Conservation (phyloP, 1,140 invertebrate species). For the Calliopsis andreniformis region DNA sequence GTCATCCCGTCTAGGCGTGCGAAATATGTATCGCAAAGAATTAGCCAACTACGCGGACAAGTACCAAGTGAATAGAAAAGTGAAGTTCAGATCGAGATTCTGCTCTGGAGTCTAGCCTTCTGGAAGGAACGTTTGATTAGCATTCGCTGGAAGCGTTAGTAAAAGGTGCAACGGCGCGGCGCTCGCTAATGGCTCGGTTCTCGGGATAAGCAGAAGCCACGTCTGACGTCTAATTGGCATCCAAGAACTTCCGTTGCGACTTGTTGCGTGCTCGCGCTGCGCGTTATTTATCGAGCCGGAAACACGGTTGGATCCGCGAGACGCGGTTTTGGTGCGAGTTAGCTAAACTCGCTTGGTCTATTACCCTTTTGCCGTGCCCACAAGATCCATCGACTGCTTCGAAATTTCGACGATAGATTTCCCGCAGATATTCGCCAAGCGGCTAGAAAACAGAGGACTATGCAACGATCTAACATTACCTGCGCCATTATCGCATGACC, state of each 20-base stretch:
- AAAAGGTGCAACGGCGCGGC: conserved; percentile 19
- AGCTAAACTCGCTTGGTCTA: no score
- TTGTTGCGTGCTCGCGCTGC: conserved; percentile 6
- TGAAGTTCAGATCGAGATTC: no score
- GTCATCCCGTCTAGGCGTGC: conserved; percentile 45
- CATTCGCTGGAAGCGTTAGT: conserved; percentile 13
- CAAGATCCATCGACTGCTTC: no score
- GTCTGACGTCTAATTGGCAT: conserved; percentile 36
- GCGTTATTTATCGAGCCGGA: conserved; percentile 27
- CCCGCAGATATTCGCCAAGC: no score
- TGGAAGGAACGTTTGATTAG: conserved; percentile 15
- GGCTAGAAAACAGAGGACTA: no score
- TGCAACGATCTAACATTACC: conserved; percentile 9
- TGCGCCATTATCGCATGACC: conserved; percentile 25
- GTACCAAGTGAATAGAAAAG: neutral
- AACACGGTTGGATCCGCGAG: no score
- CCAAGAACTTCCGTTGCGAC: conserved; percentile 25
- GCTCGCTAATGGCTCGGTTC: conserved; percentile 29
- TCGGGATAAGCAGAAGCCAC: conserved; percentile 34
- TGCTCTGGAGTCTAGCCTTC: neutral
- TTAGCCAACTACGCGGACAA: neutral
- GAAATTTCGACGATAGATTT: no score
- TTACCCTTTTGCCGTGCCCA: no score
- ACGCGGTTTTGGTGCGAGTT: no score
- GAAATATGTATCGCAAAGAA: no score